These are phyloP conservation scores for Aphidoletes aphidimyza DNA, from an alignment of 2,888 invertebrate genomes.

Conservation along the genomic window DNA sequence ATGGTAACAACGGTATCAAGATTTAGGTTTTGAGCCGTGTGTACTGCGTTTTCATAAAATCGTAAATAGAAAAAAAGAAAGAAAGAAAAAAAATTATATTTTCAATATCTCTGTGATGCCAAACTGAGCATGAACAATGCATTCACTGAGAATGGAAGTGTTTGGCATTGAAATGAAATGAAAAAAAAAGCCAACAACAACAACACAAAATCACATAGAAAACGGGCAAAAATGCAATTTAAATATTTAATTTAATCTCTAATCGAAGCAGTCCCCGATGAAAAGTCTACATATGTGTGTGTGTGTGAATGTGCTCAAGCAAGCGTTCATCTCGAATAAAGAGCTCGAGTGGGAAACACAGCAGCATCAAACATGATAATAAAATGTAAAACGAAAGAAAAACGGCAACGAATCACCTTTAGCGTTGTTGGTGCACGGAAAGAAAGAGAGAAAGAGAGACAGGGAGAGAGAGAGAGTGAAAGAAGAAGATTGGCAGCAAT, in stretches of 20 bases:
- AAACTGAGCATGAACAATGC: slow-evolving; percentile 38
- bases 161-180: not conserved
- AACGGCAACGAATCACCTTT: too few species aligned
- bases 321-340: slow-evolving; percentile 9
- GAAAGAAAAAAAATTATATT: not conserved
- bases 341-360: slow-evolving; percentile 10
- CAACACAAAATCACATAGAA: too few species aligned
- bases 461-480: too few species aligned
- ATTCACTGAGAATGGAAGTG: not conserved
- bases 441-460: too few species aligned
- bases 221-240: slow-evolving; percentile 9
- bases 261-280: slow-evolving; percentile 48
- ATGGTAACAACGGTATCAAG: not conserved
- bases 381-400: not conserved
- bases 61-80: not conserved
- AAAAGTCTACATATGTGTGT: not conserved
- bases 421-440: too few species aligned
- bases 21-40: not conserved
- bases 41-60: not conserved
- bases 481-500: too few species aligned
- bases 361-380: not conserved
- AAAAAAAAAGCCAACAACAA: not conserved
- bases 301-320: not conserved
- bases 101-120: not conserved
- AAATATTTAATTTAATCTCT: slow-evolving; percentile 47